phyloP scores from a whole-genome alignment of 2,113 vertebrate genomes.

The Cinclus cinclus region DNA sequence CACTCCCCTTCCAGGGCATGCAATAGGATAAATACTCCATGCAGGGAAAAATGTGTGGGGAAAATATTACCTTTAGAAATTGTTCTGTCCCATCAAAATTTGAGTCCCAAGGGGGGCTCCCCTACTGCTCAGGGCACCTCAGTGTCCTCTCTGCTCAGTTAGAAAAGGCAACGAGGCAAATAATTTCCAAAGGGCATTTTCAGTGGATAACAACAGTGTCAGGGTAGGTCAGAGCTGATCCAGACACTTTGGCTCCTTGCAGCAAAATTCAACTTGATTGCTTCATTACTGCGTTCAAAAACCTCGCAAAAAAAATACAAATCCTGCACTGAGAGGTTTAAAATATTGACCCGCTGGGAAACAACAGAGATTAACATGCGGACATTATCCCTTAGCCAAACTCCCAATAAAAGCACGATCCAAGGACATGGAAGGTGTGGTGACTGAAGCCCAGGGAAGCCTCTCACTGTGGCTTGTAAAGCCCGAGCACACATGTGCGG shows the following conservation, averaged over 20 bases:
- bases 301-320: background rate
- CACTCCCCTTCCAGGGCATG: background rate
- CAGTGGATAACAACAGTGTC: background rate
- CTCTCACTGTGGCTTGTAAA: constrained; percentile 58
- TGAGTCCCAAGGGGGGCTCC: background rate
- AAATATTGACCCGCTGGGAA: constrained; percentile 40
- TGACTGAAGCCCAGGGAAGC: constrained; percentile 58
- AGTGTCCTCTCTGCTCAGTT: background rate
- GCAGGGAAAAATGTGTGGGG: background rate
- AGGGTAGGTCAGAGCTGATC: constrained; percentile 26
- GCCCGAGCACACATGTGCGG: constrained; percentile 51
- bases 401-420: constrained; percentile 47
- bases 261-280: constrained; percentile 29
- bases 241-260: constrained; percentile 49
- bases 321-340: background rate
- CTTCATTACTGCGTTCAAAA: constrained; percentile 39
- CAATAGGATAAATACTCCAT: background rate
- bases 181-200: background rate
- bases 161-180: background rate
- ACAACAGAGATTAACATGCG: constrained; percentile 56
- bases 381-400: constrained; percentile 66
- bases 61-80: background rate
- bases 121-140: background rate
- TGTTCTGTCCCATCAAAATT: background rate
- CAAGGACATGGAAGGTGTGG: constrained; percentile 67